Evolutionary conservation across 2,797 vertebrate genomes (phyloP).

Genomic region (Gymnothorax reevesii): DNA sequence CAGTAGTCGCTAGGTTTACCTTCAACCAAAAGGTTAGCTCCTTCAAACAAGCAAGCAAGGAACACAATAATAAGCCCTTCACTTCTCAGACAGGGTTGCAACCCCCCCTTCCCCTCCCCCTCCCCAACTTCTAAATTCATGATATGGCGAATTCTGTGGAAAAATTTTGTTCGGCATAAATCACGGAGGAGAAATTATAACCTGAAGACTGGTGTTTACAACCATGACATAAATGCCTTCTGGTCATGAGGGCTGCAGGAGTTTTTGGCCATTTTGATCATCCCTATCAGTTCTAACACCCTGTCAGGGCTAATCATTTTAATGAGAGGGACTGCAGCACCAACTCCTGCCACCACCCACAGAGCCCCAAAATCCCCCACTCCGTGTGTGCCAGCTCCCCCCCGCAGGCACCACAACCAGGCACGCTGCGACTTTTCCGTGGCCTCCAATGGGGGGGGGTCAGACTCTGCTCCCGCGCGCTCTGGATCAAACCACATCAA

Average conservation of each 20-base stretch:
- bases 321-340: constrained; percentile 36
- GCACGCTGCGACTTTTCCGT: not conserved
- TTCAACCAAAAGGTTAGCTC: constrained; percentile 1
- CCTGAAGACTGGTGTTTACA: not conserved
- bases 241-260: constrained; percentile 16
- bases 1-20: constrained; percentile 30
- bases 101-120: too few relatives aligned
- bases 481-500: not conserved
- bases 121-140: not conserved
- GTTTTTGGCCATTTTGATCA: constrained; percentile 45
- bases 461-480: not conserved
- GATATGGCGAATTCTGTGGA: not conserved
- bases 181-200: constrained; percentile 11
- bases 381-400: not conserved
- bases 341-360: not conserved
- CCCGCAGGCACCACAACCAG: not conserved
- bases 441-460: not conserved
- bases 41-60: constrained; percentile 1
- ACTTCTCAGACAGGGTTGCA: not conserved
- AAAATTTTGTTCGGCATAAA: constrained; percentile 32
- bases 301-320: constrained; percentile 39
- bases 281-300: constrained; percentile 38
- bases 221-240: constrained; percentile 37
- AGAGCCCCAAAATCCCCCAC: too few relatives aligned
- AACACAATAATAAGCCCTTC: constrained; percentile 9